Conservation (phyloP, 2,888 invertebrate genomes). For the Tridacna crocea region DNA sequence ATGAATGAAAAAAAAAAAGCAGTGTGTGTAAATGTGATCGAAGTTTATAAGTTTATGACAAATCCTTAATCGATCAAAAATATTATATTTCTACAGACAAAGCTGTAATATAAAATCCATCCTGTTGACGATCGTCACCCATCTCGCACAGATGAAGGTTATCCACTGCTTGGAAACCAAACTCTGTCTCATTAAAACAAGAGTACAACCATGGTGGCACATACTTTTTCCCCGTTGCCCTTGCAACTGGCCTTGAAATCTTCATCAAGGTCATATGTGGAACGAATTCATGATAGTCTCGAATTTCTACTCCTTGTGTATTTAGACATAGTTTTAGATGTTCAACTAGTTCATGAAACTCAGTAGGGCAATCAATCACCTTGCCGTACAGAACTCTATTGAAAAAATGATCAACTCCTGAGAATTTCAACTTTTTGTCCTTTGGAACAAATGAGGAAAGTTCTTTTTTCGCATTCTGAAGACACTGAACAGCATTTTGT, state of each 20-base stretch:
- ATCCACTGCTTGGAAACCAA: constrained; percentile 81
- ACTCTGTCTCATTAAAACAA: constrained; percentile 74
- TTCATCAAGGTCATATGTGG: constrained; percentile 85
- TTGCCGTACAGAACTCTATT: constrained; percentile 83
- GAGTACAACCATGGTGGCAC: constrained; percentile 81
- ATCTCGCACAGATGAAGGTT: constrained; percentile 83
- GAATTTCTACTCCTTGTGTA: constrained; percentile 78
- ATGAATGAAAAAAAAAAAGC: neutral
- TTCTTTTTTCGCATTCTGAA: constrained; percentile 68
- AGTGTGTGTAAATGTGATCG: too few relatives aligned
- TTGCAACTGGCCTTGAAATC: constrained; percentile 79
- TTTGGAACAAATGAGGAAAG: constrained; percentile 68
- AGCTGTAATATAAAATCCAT: constrained; percentile 83
- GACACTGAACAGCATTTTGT: constrained; percentile 69
- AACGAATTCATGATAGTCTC: constrained; percentile 83
- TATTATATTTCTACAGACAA: constrained; percentile 31
- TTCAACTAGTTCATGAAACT: constrained; percentile 79
- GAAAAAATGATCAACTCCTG: constrained; percentile 82
- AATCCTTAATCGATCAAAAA: too few relatives aligned
- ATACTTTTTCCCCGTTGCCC: constrained; percentile 77
- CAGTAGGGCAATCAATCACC: constrained; percentile 77
- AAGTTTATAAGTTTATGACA: too few relatives aligned
- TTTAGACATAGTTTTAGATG: constrained; percentile 77
- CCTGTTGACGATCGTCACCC: constrained; percentile 77
- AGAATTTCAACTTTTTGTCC: constrained; percentile 71